Evolutionary conservation across 2,888 invertebrate species (phyloP), one percentile per base, ranked within the genome.

Genomic region (Criorhina ranunculi): DNA sequence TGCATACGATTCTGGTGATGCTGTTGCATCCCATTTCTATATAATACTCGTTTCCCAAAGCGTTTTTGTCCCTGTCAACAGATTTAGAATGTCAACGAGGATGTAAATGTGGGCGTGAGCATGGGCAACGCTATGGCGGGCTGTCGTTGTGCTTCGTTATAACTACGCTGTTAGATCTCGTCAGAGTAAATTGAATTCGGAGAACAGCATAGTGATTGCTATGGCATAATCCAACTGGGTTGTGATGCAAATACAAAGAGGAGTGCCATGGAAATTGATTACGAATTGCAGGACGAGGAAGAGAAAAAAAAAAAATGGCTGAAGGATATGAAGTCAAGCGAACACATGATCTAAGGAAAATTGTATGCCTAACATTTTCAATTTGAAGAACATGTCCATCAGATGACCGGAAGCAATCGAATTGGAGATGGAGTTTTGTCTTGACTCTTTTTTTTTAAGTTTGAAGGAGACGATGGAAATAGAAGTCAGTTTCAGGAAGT

Each of bases 111-210:
- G 31, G 35, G 37, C 12, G 53, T 24, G 24, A 4, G 24, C 24
- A 24, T 24, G 24, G 24, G 24, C 24, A 4, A 24, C n/a, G n/a
- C 24, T 24, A 4, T 4, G 4, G 17, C 51, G 31, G 19, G 15
- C 15, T 17, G n/a, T n/a, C n/a, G n/a, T n/a, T n/a, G 33, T 55
- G 4, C 37, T 33, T 59, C 33, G 12, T 29, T 29, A 19, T 9
- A 53, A 35, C 53, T 33, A 55, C 64, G 42, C 29, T 24, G 59
- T 44, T 59, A 64, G 49, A 51, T 66, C 67, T 51, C 76, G 76
- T 81, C 80, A 62, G 49, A 70, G 69, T 76, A 81, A 81, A 81
- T 81, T 81, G 81, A 81, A 81, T 81, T 76, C 69, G 42, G 40
- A 44, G 55, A 70, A 62, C 8, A 46, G 59, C 35, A 55, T 51